Base-by-base conservation (phyloP, 2,113 vertebrate species). In the Anolis carolinensis region DNA sequence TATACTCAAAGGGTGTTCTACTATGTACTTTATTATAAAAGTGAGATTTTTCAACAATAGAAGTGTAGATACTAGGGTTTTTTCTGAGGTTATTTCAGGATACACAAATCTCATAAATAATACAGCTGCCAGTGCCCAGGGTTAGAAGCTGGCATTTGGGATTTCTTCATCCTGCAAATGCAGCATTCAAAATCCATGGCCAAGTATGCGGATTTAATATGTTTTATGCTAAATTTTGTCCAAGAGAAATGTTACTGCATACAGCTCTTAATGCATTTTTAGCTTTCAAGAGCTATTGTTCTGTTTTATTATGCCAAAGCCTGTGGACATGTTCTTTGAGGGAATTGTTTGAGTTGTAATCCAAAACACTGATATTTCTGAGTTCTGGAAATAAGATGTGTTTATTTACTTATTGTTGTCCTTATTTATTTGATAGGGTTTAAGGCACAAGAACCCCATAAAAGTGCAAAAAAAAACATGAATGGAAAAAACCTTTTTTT, bases 91-190 rank as follows among this genome's bases (percentile, higher is more conserved):
- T 63, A 74, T 34, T 81, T 65, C 50, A n/a, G 71, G 78, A 32
- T 30, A 48, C 27, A 32, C 18, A 20, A 52, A 74, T 71, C 84
- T 73, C 55, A 5, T 44, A 80, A 55, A n/a, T 81, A 21, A 73
- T 50, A n/a, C 79, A 74, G 78, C 85, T 62, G 77, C 52, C 52
- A 86, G 13, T 72, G 78, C 77, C 79, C 20, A 34, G 68, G 52
- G 68, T 74, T 36, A 80, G 85, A 65, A 73, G 55, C n/a, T 62
- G 44, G 77, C 3, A 4, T 36, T 48, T 80, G 30, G 18, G 70
- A 78, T 50, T 80, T 81, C 39, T 13, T 50, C 36, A 79, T 62
- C 68, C 52, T 50, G 30, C 44, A 80, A 63, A 72, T 34, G 74
- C 84, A 72, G 23, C 36, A 34, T 44, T 63, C 34, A 21, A 36